phyloP scores from a whole-genome alignment of 1,140 invertebrate species.

The Sycophaga agraensis region DNA sequence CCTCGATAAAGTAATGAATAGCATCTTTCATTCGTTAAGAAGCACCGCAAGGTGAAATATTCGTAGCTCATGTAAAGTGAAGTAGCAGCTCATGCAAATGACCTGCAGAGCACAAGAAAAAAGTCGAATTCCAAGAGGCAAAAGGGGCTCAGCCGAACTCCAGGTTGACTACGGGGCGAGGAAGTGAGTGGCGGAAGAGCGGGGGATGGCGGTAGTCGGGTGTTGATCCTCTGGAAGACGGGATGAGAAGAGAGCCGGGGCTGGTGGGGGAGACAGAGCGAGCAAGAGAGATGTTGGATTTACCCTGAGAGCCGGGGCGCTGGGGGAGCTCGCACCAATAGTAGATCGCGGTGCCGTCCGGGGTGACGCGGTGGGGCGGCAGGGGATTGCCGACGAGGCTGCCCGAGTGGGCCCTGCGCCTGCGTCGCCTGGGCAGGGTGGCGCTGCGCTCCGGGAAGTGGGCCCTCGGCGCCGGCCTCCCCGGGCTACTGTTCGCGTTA shows the following conservation, averaged over 20 bases:
- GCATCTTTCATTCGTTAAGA: too few relatives aligned
- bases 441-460: constrained; percentile 43
- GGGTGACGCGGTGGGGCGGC: constrained; percentile 73
- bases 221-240: too few relatives aligned
- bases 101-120: background rate
- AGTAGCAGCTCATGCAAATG: too few relatives aligned
- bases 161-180: background rate
- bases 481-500: constrained; percentile 50
- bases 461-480: constrained; percentile 23
- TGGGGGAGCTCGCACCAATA: constrained; percentile 75
- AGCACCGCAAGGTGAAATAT: too few relatives aligned
- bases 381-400: constrained; percentile 51
- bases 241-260: background rate
- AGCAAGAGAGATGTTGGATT: constrained; percentile 31
- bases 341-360: constrained; percentile 79
- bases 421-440: constrained; percentile 50
- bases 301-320: constrained; percentile 58
- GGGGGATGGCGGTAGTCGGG: background rate
- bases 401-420: constrained; percentile 47
- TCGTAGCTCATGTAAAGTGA: too few relatives aligned
- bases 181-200: background rate
- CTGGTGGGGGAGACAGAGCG: background rate
- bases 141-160: constrained; percentile 25
- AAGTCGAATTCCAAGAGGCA: constrained; percentile 6
- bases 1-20: too few relatives aligned